phyloP scores from a whole-genome alignment of 2,797 vertebrate genomes.

The Lagodon rhomboides region DNA sequence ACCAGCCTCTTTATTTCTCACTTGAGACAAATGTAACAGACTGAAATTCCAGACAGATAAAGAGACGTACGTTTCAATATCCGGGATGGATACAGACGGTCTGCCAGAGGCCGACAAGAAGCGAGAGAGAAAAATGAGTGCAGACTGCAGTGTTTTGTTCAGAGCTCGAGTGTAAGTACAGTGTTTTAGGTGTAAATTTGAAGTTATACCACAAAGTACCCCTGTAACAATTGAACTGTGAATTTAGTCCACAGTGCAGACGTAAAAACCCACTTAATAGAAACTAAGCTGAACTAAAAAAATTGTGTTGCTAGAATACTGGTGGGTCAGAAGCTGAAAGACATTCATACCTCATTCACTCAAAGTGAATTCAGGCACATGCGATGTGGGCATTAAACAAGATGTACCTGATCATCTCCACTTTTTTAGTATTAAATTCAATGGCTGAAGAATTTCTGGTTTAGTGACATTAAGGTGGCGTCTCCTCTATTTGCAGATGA shows the following conservation, averaged over 20 bases:
- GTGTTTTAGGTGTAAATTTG: slow-evolving; percentile 10
- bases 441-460: neutral
- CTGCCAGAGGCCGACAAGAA: slow-evolving; percentile 16
- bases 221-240: neutral
- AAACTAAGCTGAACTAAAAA: neutral
- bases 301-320: neutral
- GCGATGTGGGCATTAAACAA: neutral
- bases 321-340: neutral
- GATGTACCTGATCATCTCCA: neutral
- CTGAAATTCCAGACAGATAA: slow-evolving; percentile 33
- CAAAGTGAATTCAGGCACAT: neutral
- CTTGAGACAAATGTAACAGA: slow-evolving; percentile 12
- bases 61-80: neutral
- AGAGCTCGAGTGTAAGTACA: slow-evolving; percentile 17
- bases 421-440: neutral
- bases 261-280: neutral
- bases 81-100: slow-evolving; percentile 13
- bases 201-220: slow-evolving; percentile 2
- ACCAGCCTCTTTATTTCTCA: slow-evolving; percentile 2
- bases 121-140: slow-evolving; percentile 30
- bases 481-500: slow-evolving; percentile 9
- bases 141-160: slow-evolving; percentile 19
- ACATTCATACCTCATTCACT: neutral
- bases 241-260: neutral
- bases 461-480: neutral